Evolutionary conservation across 2,113 vertebrate species (phyloP).

Genomic region (Hypomesus transpacificus): DNA sequence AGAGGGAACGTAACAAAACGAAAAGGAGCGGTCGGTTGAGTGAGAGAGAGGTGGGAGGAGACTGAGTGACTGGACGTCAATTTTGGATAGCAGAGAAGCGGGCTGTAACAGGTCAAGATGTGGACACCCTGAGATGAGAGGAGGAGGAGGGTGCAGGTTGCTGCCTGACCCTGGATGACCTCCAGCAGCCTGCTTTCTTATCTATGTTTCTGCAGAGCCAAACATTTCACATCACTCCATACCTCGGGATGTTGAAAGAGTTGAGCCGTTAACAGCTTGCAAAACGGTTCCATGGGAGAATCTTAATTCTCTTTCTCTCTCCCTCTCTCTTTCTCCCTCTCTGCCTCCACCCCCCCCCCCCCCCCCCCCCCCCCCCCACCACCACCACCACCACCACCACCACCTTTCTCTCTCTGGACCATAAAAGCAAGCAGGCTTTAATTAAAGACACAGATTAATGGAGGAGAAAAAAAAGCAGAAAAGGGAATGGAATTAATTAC

Average conservation of each 20-base stretch:
- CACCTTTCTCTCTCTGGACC: slow-evolving; percentile 11
- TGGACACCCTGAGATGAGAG: not conserved
- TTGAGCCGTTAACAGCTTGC: slow-evolving; percentile 1
- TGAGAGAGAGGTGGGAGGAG: not conserved
- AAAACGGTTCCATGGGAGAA: not conserved
- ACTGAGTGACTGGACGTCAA: not conserved
- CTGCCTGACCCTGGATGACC: not conserved
- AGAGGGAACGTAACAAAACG: not conserved
- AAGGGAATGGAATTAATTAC: slow-evolving; percentile 51
- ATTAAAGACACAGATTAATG: slow-evolving; percentile 59
- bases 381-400: too few species aligned
- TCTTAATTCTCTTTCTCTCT: not conserved
- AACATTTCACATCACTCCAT: slow-evolving; percentile 3
- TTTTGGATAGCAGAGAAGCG: not conserved
- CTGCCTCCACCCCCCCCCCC: not conserved
- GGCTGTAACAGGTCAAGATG: not conserved
- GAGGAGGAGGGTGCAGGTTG: not conserved
- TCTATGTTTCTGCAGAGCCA: not conserved
- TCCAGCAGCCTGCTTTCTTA: slow-evolving; percentile 13
- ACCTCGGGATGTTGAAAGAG: slow-evolving; percentile 1
- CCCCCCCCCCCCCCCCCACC: not conserved
- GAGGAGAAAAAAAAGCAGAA: slow-evolving; percentile 34
- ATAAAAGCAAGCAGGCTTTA: slow-evolving; percentile 40
- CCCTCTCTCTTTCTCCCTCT: not conserved
- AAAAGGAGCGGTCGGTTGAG: not conserved